Evolutionary conservation across 1,140 invertebrate genomes (phyloP).

Genomic region (Neotoxoptera formosana): DNA sequence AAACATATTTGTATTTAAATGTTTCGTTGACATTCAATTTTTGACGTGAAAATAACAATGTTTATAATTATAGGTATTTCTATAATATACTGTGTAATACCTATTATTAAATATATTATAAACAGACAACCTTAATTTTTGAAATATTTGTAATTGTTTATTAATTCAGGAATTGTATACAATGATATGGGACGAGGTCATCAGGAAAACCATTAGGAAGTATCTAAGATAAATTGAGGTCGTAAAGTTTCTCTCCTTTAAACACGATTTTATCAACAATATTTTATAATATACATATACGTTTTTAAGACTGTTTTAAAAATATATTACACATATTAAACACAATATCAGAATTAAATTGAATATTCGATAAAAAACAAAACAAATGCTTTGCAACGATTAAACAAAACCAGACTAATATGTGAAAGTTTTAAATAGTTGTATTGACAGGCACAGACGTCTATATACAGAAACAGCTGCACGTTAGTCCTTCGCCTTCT

Average conservation of each 20-base stretch:
- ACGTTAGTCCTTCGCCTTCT: neutral
- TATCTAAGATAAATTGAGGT: conserved; percentile 14
- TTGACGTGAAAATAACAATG: neutral
- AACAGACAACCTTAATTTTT: neutral
- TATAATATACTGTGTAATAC: neutral
- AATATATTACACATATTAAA: neutral
- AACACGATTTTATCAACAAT: neutral
- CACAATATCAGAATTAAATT: neutral
- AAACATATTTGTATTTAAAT: neutral
- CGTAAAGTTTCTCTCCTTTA: neutral
- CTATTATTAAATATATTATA: neutral
- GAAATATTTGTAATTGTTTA: neutral
- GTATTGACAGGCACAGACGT: neutral
- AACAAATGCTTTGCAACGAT: neutral
- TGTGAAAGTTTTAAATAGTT: conserved; percentile 27
- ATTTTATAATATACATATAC: neutral
- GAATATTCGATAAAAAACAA: neutral
- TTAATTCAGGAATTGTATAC: neutral
- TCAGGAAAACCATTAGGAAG: conserved; percentile 22
- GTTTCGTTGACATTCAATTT: neutral
- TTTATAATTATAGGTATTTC: neutral
- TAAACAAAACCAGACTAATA: conserved; percentile 18
- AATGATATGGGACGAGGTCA: neutral
- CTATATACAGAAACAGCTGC: neutral
- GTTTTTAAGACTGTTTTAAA: neutral